phyloP scores from a whole-genome alignment of 2,113 vertebrate species.

The Ophiodon elongatus region DNA sequence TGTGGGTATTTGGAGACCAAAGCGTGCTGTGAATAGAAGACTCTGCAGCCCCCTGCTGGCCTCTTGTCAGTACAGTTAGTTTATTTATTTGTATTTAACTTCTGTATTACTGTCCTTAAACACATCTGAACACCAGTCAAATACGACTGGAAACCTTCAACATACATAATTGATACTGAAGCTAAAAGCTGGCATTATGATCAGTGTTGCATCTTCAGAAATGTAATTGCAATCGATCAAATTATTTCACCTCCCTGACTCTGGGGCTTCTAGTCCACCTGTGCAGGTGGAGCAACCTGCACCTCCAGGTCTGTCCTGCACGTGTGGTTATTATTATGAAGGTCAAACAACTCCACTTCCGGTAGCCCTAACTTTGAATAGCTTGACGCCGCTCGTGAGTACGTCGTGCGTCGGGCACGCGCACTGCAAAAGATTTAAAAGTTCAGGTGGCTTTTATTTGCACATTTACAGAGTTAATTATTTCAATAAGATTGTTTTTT shows the following conservation, averaged over 20 bases:
- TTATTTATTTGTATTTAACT: not conserved
- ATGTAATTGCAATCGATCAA: no score
- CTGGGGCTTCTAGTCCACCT: no score
- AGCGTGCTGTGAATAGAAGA: no score
- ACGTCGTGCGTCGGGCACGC: not conserved
- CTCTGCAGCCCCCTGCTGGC: not conserved
- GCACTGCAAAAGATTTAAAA: slow-evolving; percentile 21
- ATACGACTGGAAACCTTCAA: not conserved
- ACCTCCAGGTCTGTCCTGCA: not conserved
- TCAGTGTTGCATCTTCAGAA: no score
- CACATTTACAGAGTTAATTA: not conserved
- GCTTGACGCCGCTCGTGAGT: not conserved
- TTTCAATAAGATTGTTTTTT: no score
- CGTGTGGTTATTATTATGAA: not conserved
- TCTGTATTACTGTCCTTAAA: not conserved
- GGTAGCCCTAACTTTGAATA: not conserved
- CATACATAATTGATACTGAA: not conserved
- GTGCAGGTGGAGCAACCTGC: not conserved
- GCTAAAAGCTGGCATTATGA: no score
- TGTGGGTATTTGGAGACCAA: not conserved
- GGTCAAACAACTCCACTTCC: not conserved
- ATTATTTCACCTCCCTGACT: no score
- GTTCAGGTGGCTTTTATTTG: not conserved
- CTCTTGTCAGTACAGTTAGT: not conserved
- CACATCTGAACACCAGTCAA: no score